Base-by-base conservation (phyloP, 2,797 vertebrate species). In the Labroides dimidiatus region DNA sequence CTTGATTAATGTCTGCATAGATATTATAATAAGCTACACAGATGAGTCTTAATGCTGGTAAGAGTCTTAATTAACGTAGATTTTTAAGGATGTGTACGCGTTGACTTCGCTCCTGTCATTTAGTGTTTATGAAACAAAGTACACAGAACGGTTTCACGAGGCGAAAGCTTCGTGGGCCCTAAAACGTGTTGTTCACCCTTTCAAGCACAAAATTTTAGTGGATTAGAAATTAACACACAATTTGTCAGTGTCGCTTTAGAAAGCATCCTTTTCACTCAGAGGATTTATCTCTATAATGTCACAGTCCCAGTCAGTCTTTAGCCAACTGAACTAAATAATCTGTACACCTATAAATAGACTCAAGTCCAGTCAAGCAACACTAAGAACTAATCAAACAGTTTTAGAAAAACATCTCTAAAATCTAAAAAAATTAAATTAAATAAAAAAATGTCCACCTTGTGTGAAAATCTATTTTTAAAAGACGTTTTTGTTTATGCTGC, bases 11-110 rank as follows among this genome's bases (percentile, higher is more conserved):
- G 36, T 58, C 43, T 62, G 51, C 66, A 77, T 77, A 52, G n/a
- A 65, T 48, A 17, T 50, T 48, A 17, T 50, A 50, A 74, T 41
- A 63, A 39, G 15, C 44, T 23, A 43, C 23, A 52, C 65, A 44
- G 13, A 59, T 52, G 45, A 75, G 84, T 91, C 88, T 87, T 85
- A 81, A 80, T 64, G 54, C 42, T 65, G 30, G 65, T 21, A 77
- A 76, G 59, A 76, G 75, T 86, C 61, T 65, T 80, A 77, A 81
- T 61, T 75, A 58, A 69, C 39, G 39, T 49, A 24, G 51, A 64
- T 66, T n/a, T 50, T 45, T 52, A 2, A 30, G 58, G 24, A 69
- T 52, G 1, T 41, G 37, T 67, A 48, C 50, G 37, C 60, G 47
- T 20, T 36, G 3, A 20, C 33, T 58, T 50, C 64, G n/a, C n/a